Evolutionary conservation across 2,797 vertebrate species (phyloP), one percentile per base, ranked within the genome.

Genomic region (Loriculus beryllinus): DNA sequence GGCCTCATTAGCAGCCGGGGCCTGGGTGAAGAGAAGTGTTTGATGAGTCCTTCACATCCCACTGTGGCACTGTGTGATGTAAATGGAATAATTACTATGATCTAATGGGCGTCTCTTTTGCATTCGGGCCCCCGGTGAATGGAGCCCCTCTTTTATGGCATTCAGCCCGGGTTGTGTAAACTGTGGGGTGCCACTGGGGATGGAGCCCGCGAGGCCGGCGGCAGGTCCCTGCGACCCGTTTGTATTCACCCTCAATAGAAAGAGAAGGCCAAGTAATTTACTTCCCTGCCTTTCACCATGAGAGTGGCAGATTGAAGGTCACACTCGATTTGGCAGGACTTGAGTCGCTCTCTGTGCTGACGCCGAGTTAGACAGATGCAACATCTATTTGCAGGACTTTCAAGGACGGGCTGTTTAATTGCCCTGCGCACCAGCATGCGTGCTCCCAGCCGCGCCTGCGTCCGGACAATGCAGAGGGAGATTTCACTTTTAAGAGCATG

Each of bases 31-130:
- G 97, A 95, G 98, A 95, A 98, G 97, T 98, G 98, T 98, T 98
- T 98, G 98, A 98, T 98, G 98, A 97, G 96, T 97, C 97, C 96
- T 97, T 23, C 93, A 94, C 82, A 95, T 97, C 98, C 98, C 97
- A 95, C 97, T 97, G 98, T 97, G 98, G 96, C 97, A 97, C 97
- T 95, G 96, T 97, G 98, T 95, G 97, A 95, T 97, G 98, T 97
- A 88, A 98, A 98, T 98, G 98, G 97, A 98, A 98, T 98, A 98
- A 98, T 98, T 97, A 98, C 98, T 97, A 98, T 98, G 98, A 98
- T 98, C 98, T 98, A 98, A 98, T 98, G 98, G 98, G 96, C 97
- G 88, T 96, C 97, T 97, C 97, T 97, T 98, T 97, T 96, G 97
- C 97, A 97, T 94, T 96, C 96, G 90, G 95, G 94, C 95, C 96